Evolutionary conservation across 2,113 vertebrate species (phyloP).

Genomic region (Bufo gargarizans): DNA sequence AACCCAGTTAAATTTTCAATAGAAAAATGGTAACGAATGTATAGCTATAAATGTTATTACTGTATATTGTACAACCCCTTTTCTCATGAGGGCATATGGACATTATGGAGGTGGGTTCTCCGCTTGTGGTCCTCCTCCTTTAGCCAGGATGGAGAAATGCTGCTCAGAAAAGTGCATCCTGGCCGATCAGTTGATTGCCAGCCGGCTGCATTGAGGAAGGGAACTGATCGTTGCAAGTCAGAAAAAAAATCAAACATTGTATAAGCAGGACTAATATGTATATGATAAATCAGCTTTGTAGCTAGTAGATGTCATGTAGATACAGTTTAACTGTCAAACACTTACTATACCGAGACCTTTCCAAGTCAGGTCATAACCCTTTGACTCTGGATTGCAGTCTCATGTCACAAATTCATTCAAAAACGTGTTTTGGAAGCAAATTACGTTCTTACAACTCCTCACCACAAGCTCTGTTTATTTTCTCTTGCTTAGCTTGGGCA

Average conservation of each 20-base stretch:
- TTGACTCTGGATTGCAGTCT: conserved; percentile 13
- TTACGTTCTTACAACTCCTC: conserved; percentile 21
- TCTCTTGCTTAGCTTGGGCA: conserved; percentile 20
- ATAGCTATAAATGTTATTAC: no score
- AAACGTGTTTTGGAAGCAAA: conserved; percentile 47
- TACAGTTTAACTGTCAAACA: not conserved
- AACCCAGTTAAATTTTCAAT: no score
- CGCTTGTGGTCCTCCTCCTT: not conserved
- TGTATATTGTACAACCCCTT: no score
- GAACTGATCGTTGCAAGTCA: no score
- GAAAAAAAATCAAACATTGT: no score
- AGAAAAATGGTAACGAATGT: no score
- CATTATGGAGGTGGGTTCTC: no score
- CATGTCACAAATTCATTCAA: conserved; percentile 34
- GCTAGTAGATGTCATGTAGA: not conserved
- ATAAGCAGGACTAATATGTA: no score
- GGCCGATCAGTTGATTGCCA: not conserved
- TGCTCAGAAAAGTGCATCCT: not conserved
- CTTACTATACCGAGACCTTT: not conserved
- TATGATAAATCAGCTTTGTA: not conserved
- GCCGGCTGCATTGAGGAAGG: no score
- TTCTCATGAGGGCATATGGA: not conserved
- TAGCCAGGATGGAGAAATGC: not conserved
- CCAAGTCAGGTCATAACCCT: conserved; percentile 22
- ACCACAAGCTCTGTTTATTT: conserved; percentile 52